Conservation (phyloP, 2,113 vertebrate species). For the Neoarius graeffei region DNA sequence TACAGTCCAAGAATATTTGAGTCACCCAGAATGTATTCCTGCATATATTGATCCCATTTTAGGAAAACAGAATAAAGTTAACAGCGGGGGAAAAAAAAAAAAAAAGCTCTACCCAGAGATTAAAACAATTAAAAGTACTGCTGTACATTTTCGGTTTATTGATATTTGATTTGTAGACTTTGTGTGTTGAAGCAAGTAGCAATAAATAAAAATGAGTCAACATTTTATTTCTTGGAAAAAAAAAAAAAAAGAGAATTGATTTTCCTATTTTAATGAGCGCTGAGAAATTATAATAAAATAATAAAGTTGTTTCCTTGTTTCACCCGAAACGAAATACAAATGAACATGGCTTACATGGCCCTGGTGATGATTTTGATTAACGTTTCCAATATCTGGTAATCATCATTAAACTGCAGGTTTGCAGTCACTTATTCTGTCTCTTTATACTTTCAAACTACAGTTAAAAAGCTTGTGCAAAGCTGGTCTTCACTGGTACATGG, state of each 20-base stretch:
- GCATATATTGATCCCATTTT: neutral
- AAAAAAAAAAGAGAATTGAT: neutral
- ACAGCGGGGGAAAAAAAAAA: neutral
- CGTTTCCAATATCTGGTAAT: neutral
- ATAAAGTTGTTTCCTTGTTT: neutral
- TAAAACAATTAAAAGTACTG: neutral
- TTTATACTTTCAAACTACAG: neutral
- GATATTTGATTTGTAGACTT: neutral
- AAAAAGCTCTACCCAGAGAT: neutral
- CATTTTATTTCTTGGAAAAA: neutral
- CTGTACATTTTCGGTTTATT: neutral
- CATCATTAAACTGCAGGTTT: neutral
- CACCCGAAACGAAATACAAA: neutral
- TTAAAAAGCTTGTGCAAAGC: neutral
- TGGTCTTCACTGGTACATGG: constrained; percentile 50
- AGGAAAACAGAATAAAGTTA: neutral
- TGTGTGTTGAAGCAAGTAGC: neutral
- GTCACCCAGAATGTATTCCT: neutral
- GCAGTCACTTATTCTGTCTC: neutral
- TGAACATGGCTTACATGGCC: neutral
- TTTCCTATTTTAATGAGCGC: neutral
- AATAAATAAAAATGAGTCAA: neutral
- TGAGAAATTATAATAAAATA: neutral
- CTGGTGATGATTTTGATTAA: neutral
- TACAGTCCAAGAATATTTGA: neutral